Conservation (phyloP, 1,140 invertebrate genomes). For the Heliconius melpomene region DNA sequence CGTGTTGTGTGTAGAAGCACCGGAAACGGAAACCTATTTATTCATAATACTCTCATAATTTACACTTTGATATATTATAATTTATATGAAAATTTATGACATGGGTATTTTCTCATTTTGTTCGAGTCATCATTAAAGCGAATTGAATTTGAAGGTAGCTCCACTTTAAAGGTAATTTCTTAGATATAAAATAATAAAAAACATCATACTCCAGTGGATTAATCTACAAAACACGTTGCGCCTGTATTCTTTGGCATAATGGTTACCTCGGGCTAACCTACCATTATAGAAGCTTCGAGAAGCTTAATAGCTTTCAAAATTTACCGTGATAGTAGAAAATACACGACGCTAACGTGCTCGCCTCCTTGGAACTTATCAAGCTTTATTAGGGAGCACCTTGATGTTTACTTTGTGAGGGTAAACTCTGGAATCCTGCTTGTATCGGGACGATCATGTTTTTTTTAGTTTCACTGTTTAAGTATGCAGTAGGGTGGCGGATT, state of each 20-base stretch:
- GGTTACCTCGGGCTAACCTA: constrained; percentile 74
- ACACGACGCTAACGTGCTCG: constrained; percentile 70
- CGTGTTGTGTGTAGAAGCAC: too few species aligned
- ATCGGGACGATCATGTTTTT: background rate
- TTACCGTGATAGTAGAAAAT: constrained; percentile 77
- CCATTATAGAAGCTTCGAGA: constrained; percentile 74
- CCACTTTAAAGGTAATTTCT: too few species aligned
- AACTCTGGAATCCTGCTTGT: background rate
- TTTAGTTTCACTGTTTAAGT: too few species aligned
- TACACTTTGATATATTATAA: too few species aligned
- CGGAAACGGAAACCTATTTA: too few species aligned
- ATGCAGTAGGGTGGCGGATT: too few species aligned
- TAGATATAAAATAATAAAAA: background rate
- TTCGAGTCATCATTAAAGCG: too few species aligned
- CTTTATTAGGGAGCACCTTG: background rate
- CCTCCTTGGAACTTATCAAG: constrained; percentile 62
- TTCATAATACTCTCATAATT: too few species aligned
- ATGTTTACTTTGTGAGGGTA: background rate
- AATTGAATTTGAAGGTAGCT: too few species aligned
- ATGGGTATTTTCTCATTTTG: too few species aligned
- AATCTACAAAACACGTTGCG: background rate
- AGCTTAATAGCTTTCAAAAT: constrained; percentile 79
- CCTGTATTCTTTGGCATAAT: constrained; percentile 72
- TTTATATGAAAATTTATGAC: too few species aligned
- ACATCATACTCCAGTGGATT: background rate